A percentile compares a stretch with the other conserved stretches of the same genome.
Evolutionary conservation across 2,888 invertebrate genomes (phyloP).

Genomic region (Hydrotaea cyrtoneurina): DNA sequence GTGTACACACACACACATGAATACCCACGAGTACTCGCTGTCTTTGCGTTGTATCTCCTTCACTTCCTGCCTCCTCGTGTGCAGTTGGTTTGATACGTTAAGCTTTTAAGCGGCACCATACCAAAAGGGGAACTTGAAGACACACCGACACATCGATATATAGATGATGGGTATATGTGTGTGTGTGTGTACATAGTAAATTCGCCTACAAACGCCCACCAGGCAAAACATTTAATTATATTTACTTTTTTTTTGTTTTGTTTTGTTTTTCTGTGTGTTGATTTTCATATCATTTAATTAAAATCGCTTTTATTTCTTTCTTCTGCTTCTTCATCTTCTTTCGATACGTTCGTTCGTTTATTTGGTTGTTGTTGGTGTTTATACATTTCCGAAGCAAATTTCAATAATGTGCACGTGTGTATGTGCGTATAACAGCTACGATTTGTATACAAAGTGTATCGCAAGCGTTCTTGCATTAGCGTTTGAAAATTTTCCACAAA

Average conservation of each 20-base stretch:
- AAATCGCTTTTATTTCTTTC: constrained; percentile 68
- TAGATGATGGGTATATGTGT: neutral
- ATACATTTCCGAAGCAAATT: constrained; percentile 37
- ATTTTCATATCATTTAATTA: constrained; percentile 72
- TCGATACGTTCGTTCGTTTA: neutral
- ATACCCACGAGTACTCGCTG: neutral
- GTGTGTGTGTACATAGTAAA: constrained; percentile 34
- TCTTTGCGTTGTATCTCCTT: neutral
- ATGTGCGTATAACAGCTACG: neutral
- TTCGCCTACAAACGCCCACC: constrained; percentile 66
- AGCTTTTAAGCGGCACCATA: constrained; percentile 48
- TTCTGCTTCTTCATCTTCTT: constrained; percentile 40
- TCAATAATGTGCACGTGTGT: constrained; percentile 23
- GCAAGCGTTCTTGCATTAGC: constrained; percentile 4
- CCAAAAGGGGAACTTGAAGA: constrained; percentile 9
- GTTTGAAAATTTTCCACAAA: neutral
- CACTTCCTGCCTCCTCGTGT: neutral
- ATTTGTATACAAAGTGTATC: constrained; percentile 6
- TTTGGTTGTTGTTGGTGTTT: constrained; percentile 23
- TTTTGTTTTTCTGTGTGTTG: constrained; percentile 52
- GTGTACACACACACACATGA: neutral
- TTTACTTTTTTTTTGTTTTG: constrained; percentile 55
- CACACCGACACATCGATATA: neutral
- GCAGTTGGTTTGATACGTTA: constrained; percentile 14
- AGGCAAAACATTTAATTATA: constrained; percentile 64